phyloP scores from a whole-genome alignment of 2,113 vertebrate species.

The Rhinolophus sinicus region DNA sequence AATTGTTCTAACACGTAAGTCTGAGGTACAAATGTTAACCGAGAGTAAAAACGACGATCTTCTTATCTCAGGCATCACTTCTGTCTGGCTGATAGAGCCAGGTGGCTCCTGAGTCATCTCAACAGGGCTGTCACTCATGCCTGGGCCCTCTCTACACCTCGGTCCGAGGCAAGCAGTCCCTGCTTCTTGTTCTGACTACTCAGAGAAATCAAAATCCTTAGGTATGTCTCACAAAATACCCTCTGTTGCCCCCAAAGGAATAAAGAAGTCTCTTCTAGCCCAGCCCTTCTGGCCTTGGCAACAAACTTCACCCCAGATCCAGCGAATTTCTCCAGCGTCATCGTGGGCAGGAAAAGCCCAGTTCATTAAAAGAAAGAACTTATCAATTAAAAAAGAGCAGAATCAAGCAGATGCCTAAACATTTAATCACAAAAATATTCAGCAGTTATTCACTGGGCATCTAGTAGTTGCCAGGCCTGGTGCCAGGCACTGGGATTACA shows the following conservation, averaged over 20 bases:
- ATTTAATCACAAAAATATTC: background rate
- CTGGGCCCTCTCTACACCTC: background rate
- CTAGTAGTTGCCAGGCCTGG: background rate
- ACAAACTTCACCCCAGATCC: background rate
- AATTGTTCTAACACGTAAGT: constrained; percentile 25
- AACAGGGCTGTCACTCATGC: background rate
- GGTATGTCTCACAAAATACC: background rate
- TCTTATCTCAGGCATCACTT: background rate
- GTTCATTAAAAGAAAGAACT: background rate
- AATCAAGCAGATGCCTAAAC: background rate
- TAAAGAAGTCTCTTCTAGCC: background rate
- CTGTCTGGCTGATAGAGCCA: background rate
- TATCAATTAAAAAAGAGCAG: background rate
- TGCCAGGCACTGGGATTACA: background rate
- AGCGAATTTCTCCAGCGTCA: background rate
- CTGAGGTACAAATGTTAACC: background rate
- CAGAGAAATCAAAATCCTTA: background rate
- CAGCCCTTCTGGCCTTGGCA: background rate
- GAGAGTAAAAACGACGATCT: background rate
- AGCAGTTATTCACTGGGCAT: constrained; percentile 3
- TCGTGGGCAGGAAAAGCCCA: background rate
- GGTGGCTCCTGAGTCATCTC: constrained; percentile 6
- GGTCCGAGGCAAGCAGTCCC: background rate
- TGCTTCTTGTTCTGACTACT: background rate
- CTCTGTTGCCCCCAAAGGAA: background rate